Evolutionary conservation across 2,113 vertebrate species (phyloP).

Genomic region (Noturus placidus): DNA sequence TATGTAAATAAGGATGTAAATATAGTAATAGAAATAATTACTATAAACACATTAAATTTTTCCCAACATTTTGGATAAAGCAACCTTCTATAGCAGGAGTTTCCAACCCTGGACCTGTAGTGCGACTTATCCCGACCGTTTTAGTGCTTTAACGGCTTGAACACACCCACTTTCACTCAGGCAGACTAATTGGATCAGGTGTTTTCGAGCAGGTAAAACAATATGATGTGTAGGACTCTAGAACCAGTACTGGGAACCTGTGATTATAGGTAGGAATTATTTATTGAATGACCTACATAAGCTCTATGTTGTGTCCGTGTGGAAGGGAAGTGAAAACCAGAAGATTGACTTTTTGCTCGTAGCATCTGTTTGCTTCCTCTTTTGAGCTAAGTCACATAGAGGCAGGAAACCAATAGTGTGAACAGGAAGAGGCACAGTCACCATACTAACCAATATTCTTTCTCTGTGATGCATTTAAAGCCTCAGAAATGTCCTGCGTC

Average conservation of each 20-base stretch:
- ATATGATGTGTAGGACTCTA: neutral
- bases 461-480: constrained; percentile 50
- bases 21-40: neutral
- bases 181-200: neutral
- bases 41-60: neutral
- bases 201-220: neutral
- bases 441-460: constrained; percentile 59
- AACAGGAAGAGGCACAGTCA: constrained; percentile 66
- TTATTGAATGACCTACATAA: constrained; percentile 56
- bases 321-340: constrained; percentile 31
- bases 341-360: constrained; percentile 15
- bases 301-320: neutral
- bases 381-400: constrained; percentile 17
- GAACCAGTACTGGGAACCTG: neutral
- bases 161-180: neutral
- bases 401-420: constrained; percentile 61
- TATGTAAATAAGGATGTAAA: neutral
- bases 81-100: neutral
- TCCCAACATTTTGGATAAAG: neutral
- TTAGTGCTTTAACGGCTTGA: neutral
- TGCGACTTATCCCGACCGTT: neutral
- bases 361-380: constrained; percentile 59
- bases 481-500: constrained; percentile 53
- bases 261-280: neutral
- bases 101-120: neutral